Conservation (phyloP, 2,797 vertebrate genomes). For the Crocodylus rhombifer region DNA sequence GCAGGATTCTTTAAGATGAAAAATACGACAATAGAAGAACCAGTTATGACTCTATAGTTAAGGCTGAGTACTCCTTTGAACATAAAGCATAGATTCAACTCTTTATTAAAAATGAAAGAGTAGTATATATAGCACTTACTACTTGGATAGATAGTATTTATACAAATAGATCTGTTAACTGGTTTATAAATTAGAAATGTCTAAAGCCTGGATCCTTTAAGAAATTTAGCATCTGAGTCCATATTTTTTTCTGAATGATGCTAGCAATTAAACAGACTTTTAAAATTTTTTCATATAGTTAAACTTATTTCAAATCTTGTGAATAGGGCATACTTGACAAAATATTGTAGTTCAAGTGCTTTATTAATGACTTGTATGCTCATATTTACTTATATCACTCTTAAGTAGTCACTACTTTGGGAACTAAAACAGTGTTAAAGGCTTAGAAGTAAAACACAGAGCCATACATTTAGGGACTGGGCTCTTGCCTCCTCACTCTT, state of each 20-base stretch:
- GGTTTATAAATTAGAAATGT: background rate
- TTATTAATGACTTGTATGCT: background rate
- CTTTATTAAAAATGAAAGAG: background rate
- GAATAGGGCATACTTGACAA: background rate
- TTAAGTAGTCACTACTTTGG: background rate
- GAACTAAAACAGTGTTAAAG: no score
- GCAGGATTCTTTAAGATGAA: background rate
- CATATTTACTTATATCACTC: background rate
- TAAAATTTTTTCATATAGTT: background rate
- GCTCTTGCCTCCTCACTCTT: background rate
- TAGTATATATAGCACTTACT: background rate
- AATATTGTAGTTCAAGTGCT: background rate
- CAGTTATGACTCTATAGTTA: background rate
- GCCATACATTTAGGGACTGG: background rate
- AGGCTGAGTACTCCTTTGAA: background rate
- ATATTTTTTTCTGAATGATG: background rate
- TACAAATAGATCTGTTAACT: background rate
- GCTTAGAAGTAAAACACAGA: background rate
- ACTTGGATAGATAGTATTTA: fast-evolving
- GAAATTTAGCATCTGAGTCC: background rate
- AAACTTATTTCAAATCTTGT: background rate
- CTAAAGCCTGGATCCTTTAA: background rate
- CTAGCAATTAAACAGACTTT: background rate
- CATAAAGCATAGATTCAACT: background rate
- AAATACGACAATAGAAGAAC: background rate